These are phyloP conservation scores for Limosa lapponica DNA, from an alignment of 2,797 vertebrate species.

Conservation along the genomic window DNA sequence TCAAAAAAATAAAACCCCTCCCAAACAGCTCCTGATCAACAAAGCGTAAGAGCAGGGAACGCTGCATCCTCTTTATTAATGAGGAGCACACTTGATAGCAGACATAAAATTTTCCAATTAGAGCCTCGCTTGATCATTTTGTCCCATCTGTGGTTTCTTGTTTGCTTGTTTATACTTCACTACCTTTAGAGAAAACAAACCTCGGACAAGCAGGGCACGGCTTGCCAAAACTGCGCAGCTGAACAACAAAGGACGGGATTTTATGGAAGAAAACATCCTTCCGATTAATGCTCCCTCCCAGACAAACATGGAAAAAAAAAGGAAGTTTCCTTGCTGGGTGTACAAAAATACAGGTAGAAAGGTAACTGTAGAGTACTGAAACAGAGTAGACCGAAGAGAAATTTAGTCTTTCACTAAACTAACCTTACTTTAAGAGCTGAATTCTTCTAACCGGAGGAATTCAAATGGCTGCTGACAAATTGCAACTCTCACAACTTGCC, in stretches of 20 bases:
- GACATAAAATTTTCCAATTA: background rate
- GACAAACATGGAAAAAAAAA: background rate
- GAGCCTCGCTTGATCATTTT: background rate
- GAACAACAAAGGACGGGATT: conserved; percentile 13
- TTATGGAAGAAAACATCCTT: background rate
- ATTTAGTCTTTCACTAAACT: background rate
- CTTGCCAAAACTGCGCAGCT: background rate
- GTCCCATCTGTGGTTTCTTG: background rate
- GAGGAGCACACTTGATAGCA: background rate
- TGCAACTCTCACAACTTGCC: background rate
- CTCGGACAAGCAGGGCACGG: background rate
- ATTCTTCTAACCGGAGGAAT: background rate
- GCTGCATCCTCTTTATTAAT: background rate
- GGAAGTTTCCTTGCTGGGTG: background rate
- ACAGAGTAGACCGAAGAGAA: background rate
- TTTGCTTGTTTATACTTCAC: background rate
- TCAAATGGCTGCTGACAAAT: background rate
- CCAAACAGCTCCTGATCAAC: background rate
- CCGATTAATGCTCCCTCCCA: background rate
- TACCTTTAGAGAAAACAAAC: background rate
- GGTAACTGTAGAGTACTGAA: background rate
- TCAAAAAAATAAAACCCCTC: background rate
- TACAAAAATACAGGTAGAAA: background rate
- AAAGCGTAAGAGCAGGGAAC: background rate
- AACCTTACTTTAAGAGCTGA: background rate